Evolutionary conservation across 1,140 invertebrate genomes (phyloP), one percentile per base, ranked within the genome.

Genomic region (Sinella curviseta): DNA sequence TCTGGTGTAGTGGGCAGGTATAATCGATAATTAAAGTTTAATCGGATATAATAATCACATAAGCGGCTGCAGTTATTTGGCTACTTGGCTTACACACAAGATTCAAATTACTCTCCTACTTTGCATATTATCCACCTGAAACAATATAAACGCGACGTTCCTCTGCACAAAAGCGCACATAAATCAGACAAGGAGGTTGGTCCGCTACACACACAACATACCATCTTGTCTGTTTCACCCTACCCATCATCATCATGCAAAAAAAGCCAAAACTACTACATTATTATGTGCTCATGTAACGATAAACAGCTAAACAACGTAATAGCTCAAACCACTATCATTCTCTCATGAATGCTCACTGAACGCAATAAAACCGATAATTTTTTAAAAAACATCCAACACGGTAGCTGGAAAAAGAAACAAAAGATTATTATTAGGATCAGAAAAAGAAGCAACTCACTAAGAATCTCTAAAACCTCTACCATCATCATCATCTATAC

Each of bases 21-120:
- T 70, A 70, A 70, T 70, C 65, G 65, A 70, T 70, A 70, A 70
- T 70, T 70, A 70, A 70, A 70, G 26, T 70, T 70, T 70, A 70
- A 70, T 70, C 65, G 65, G 65, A 70, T 70, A 70, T 70, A 70
- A 70, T 70, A 70, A 70, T 70, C 65, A 70, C 65, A 70, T 70
- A 70, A 70, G 65, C 65, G 65, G 65, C 65, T 70, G 65, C 65
- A 70, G 65, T 70, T 70, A n/a, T 70, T 70, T 70, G 31, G 65
- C 65, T 70, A 70, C 65, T 70, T 70, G 65, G 65, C 65, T 70
- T 70, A 70, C 65, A 70, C 65, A 26, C 8, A 48, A 48, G 8
- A 48, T 48, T 48, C 39, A 48, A 48, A 48, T 65, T 65, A 8
- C 14, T 26, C 24, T 65, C 39, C 39, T 48, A 48, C 39, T 48